phyloP scores from a whole-genome alignment of 2,113 vertebrate species.

The Hippocampus guttulatus region DNA sequence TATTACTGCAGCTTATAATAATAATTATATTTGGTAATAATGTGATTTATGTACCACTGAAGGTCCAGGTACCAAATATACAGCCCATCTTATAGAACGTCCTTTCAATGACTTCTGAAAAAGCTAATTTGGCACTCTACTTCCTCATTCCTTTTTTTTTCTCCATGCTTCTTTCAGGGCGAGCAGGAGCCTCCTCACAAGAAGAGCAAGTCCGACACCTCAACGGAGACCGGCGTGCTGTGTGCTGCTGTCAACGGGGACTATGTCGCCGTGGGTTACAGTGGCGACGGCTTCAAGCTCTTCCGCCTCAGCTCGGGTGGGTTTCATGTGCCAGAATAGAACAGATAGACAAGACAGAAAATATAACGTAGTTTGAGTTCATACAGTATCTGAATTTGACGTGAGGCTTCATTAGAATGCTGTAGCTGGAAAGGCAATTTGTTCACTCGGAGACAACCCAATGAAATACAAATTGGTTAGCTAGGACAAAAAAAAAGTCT shows the following conservation, averaged over 20 bases:
- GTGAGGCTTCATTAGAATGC: not conserved
- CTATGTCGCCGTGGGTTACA: slow-evolving; percentile 75
- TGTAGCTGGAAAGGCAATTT: no score
- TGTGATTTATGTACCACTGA: no score
- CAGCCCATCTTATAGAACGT: no score
- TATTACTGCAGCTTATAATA: no score
- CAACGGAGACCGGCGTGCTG: slow-evolving; percentile 65
- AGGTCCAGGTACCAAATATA: no score
- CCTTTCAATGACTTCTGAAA: not conserved
- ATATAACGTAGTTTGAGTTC: no score
- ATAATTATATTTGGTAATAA: no score
- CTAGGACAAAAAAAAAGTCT: no score
- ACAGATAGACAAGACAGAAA: not conserved
- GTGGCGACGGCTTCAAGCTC: slow-evolving; percentile 70
- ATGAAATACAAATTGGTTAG: no score
- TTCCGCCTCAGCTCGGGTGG: slow-evolving; percentile 73
- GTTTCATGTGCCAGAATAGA: slow-evolving; percentile 2
- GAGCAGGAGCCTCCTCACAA: slow-evolving; percentile 40
- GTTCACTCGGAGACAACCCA: no score
- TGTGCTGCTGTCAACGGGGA: slow-evolving; percentile 69
- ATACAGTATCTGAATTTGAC: no score
- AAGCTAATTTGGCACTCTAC: not conserved
- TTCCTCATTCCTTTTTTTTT: not conserved
- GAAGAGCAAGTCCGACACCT: slow-evolving; percentile 11
- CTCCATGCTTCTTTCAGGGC: not conserved